These are phyloP conservation scores for Balaeniceps rex DNA, from an alignment of 2,113 vertebrate species.

Conservation along the genomic window DNA sequence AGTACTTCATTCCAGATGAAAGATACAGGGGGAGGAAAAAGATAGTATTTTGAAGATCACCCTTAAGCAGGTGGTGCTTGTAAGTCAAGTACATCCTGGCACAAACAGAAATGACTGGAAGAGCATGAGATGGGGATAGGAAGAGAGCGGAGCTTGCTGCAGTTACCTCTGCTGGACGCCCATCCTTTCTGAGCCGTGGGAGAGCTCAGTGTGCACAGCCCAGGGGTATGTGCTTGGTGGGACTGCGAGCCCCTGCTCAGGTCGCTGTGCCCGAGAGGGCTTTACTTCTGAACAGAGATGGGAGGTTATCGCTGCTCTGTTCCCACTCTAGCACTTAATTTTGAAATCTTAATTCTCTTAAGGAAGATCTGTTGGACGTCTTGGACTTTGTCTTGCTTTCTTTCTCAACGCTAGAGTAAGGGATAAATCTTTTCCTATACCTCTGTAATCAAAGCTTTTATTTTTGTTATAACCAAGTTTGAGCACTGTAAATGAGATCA, in stretches of 20 bases:
- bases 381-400: neutral
- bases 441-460: neutral
- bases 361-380: neutral
- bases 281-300: neutral
- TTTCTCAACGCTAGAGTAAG: neutral
- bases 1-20: neutral
- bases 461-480: neutral
- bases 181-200: rapidly evolving
- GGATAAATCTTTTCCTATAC: neutral
- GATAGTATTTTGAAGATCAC: neutral
- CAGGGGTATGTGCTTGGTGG: neutral
- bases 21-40: rapidly evolving
- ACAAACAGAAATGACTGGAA: neutral
- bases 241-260: neutral
- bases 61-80: neutral
- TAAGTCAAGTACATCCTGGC: neutral
- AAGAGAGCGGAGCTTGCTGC: rapidly evolving
- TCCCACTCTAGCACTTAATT: neutral
- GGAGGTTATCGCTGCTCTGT: neutral
- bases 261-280: neutral
- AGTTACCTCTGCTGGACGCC: rapidly evolving
- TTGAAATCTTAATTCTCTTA: neutral
- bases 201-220: neutral
- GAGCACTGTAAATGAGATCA: neutral
- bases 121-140: neutral